Base-by-base conservation (phyloP, 2,113 vertebrate genomes). In the Euleptes europaea region DNA sequence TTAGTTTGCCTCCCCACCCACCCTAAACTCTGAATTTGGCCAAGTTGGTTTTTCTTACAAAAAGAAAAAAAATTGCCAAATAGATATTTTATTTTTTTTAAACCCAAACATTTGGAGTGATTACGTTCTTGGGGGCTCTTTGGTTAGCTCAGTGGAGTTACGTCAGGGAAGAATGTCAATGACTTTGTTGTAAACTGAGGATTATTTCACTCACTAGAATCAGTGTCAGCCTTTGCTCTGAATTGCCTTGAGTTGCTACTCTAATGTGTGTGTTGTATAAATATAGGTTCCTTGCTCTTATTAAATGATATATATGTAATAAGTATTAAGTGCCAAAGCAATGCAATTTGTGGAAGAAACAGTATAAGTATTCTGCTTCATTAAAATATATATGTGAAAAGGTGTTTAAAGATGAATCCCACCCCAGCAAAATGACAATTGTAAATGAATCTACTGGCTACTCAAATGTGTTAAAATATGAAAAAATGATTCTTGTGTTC, bases 401-500 rank as follows among this genome's bases (percentile, higher is more conserved):
- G 65, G 85, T 77, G 8, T 6, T 84, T 86, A 57, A 84, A 71
- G 28, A 35, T 14, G 49, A 80, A 80, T 85, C n/a, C 15, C 70
- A 67, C 40, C 79, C 83, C 82, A 76, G 69, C 71, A 83, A 86
- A 35, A 63, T 86, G 86, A 26, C 77, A 91, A 14, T 89, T 7
- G 0, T 0, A 91, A 88, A 80, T 17, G 81, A 92, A 85, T 60
- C 78, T 79, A 83, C 83, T 88, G 91, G 81, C 77, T 93, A 31
- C 88, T 88, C 85, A 82, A 85, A 80, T 83, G 92, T 84, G 85
- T 80, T 90, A 93, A 89, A 47, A 88, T 90, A 86, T 92, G 83
- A 88, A 92, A 94, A 93, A 92, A n/a, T 85, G 91, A 92, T 91
- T 89, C 69, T 11, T 80, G 75, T 82, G 82, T 77, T 74, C 88